Evolutionary conservation across 2,888 invertebrate species (phyloP).

Genomic region (Orchestes rusci): DNA sequence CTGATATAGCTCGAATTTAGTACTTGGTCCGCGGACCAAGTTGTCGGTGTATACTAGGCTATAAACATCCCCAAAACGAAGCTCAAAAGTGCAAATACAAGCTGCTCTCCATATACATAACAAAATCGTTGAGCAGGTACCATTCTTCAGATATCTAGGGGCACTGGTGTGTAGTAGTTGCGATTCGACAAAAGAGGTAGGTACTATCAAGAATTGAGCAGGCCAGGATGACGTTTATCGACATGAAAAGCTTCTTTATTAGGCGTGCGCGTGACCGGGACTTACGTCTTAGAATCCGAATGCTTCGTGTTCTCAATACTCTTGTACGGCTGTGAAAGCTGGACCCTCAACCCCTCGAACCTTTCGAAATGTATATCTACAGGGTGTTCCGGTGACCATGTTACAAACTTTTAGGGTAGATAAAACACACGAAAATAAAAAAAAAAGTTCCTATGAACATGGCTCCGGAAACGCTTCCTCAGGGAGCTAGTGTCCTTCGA

Average conservation of each 20-base stretch:
- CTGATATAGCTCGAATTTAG: too few relatives aligned
- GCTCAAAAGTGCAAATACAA: conserved; percentile 3
- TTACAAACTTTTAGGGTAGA: too few relatives aligned
- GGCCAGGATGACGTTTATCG: background rate
- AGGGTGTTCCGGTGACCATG: too few relatives aligned
- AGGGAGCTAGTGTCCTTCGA: too few relatives aligned
- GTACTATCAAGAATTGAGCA: background rate
- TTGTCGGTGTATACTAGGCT: too few relatives aligned
- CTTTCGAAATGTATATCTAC: background rate
- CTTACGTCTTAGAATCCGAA: too few relatives aligned
- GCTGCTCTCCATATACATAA: conserved; percentile 2
- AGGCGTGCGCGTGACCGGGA: background rate
- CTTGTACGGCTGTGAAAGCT: background rate
- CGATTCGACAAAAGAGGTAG: background rate
- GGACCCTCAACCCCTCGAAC: background rate
- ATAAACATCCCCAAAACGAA: conserved; percentile 4
- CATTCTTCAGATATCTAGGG: conserved; percentile 2
- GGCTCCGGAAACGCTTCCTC: too few relatives aligned
- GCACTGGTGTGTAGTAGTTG: conserved; percentile 1
- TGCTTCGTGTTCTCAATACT: background rate
- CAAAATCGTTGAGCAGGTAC: conserved; percentile 3
- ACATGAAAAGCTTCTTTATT: background rate
- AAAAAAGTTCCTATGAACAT: too few relatives aligned
- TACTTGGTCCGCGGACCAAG: too few relatives aligned
- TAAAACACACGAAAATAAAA: too few relatives aligned